phyloP scores from a whole-genome alignment of 2,888 invertebrate genomes.

The Antitype chi region DNA sequence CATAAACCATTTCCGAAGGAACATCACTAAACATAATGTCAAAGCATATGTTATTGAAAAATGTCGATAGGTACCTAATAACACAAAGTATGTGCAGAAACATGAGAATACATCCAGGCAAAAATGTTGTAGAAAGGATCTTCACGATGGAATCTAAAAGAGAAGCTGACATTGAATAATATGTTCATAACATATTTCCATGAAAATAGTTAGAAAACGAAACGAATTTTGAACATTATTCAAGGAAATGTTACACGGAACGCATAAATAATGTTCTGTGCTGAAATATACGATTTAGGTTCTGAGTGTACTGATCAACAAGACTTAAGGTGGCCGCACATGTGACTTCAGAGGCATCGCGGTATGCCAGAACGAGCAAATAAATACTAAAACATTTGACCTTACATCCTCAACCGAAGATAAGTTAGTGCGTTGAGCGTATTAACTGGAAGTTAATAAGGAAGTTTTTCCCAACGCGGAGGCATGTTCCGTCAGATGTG shows the following conservation, averaged over 20 bases:
- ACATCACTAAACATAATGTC: conserved; percentile 4
- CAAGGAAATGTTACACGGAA: conserved; percentile 26
- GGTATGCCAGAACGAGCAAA: too few relatives aligned
- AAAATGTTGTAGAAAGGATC: too few relatives aligned
- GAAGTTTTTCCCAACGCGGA: too few relatives aligned
- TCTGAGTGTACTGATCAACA: conserved; percentile 63
- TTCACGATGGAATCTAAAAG: conserved; percentile 42
- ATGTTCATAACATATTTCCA: conserved; percentile 45
- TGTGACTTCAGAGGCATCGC: too few relatives aligned
- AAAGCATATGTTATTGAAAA: conserved; percentile 15
- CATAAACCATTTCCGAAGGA: not conserved
- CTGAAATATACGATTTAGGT: conserved; percentile 63
- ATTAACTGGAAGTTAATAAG: too few relatives aligned
- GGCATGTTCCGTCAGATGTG: too few relatives aligned
- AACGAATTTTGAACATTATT: conserved; percentile 54
- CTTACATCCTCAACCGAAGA: too few relatives aligned
- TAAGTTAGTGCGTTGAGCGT: too few relatives aligned
- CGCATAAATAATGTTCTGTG: conserved; percentile 64
- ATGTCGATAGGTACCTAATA: conserved; percentile 20
- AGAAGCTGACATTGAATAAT: conserved; percentile 60
- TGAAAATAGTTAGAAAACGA: conserved; percentile 46
- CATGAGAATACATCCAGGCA: conserved; percentile 24
- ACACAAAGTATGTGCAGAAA: conserved; percentile 32
- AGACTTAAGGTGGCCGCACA: conserved; percentile 43
- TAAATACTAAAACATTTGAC: too few relatives aligned